Conservation (phyloP, 2,888 invertebrate species). For the Spisula solida region DNA sequence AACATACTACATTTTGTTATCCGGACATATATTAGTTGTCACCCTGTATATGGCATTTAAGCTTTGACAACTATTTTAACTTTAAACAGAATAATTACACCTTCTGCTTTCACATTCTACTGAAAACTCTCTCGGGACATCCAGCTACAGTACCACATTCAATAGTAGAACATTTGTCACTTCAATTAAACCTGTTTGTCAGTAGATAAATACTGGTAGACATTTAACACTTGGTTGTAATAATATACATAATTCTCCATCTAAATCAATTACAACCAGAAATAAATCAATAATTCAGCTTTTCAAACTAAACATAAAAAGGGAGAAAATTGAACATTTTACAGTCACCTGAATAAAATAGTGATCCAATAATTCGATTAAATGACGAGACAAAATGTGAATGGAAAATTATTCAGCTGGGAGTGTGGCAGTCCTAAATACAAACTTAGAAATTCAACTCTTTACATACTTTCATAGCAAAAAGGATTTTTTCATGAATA, state of each 20-base stretch:
- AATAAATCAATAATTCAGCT: constrained; percentile 48
- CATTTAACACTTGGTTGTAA: constrained; percentile 20
- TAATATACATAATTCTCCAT: constrained; percentile 26
- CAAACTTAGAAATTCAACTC: neutral
- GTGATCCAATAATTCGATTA: neutral
- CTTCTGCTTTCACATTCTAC: too few species aligned
- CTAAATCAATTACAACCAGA: constrained; percentile 35
- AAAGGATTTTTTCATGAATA: neutral
- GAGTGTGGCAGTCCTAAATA: neutral
- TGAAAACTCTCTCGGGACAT: neutral
- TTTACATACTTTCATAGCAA: neutral
- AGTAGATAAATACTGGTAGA: neutral
- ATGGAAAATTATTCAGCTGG: neutral
- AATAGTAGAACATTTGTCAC: neutral
- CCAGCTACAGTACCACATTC: neutral
- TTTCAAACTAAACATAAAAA: constrained; percentile 42
- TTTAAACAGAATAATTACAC: too few species aligned
- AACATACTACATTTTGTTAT: too few species aligned
- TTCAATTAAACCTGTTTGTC: neutral
- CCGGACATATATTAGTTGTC: too few species aligned
- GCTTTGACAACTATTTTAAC: too few species aligned
- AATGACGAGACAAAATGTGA: neutral
- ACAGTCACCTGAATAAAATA: neutral
- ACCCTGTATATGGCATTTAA: too few species aligned
- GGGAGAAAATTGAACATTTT: constrained; percentile 29